Evolutionary conservation across 2,888 invertebrate genomes (phyloP).

Genomic region (Nephrotoma flavescens): DNA sequence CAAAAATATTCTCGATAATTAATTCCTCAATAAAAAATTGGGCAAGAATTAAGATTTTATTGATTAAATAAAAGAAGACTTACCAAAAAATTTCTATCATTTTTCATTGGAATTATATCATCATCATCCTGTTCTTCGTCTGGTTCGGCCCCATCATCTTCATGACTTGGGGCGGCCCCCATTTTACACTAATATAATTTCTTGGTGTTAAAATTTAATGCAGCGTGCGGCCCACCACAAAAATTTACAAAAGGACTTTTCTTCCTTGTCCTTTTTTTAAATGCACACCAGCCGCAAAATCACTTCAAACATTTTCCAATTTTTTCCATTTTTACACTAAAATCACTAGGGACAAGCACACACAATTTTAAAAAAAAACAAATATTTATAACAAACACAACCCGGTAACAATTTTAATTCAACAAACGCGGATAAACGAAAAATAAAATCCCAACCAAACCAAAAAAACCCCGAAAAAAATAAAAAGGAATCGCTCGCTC

Average conservation of each 20-base stretch:
- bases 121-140: conserved; percentile 6
- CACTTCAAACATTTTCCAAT: background rate
- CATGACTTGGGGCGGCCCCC: conserved; percentile 1
- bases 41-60: background rate
- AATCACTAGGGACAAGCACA: background rate
- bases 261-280: background rate
- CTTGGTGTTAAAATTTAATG: background rate
- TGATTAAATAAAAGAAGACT: background rate
- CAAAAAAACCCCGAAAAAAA: background rate
- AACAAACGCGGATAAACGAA: background rate
- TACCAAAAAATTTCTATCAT: background rate
- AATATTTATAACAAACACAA: background rate
- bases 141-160: conserved; percentile 2
- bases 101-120: conserved; percentile 4
- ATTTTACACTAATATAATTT: background rate
- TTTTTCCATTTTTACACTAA: background rate
- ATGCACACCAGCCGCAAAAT: background rate
- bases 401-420: background rate
- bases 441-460: background rate
- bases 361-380: background rate
- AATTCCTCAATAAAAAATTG: background rate
- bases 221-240: background rate
- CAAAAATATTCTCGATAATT: background rate
- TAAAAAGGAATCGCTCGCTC: background rate
- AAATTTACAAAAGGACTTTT: background rate